Conservation (phyloP, 2,888 invertebrate genomes). For the Mantis religiosa region DNA sequence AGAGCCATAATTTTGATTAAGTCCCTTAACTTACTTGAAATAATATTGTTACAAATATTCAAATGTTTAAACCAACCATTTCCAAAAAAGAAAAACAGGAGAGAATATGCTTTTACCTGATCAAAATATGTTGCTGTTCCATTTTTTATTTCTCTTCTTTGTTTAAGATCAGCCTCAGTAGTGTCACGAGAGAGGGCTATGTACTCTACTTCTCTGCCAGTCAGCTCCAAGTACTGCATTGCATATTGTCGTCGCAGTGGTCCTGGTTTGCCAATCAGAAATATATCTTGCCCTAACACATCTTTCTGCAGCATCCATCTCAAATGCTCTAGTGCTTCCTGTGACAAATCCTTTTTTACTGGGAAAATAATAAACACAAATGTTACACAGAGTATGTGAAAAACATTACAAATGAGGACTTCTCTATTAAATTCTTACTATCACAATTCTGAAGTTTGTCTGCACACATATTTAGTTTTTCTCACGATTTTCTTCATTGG, state of each 20-base stretch:
- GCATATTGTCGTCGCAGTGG: conserved; percentile 76
- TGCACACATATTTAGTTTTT: too few species aligned
- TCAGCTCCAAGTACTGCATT: conserved; percentile 83
- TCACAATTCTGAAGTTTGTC: too few species aligned
- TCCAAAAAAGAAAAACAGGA: too few species aligned
- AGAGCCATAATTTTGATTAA: too few species aligned
- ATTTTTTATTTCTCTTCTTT: conserved; percentile 82
- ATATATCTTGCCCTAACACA: conserved; percentile 88
- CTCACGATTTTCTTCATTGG: too few species aligned
- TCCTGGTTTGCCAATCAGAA: conserved; percentile 88
- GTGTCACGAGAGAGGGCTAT: conserved; percentile 91
- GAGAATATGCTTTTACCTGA: conserved; percentile 56
- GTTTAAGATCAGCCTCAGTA: conserved; percentile 95
- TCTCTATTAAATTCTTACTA: too few species aligned
- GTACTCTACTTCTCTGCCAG: conserved; percentile 87
- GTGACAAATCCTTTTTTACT: conserved; percentile 58
- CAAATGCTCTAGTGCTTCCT: conserved; percentile 73
- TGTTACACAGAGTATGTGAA: conserved; percentile 15
- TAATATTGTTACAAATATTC: too few species aligned
- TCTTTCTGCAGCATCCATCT: conserved; percentile 98
- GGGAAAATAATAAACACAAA: conserved; percentile 34
- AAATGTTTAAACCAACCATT: too few species aligned
- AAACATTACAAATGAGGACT: neutral
- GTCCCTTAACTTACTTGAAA: too few species aligned
- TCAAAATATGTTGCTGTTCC: conserved; percentile 91